phyloP scores from a whole-genome alignment of 2,888 invertebrate genomes.

The Drosophila prostipennis region DNA sequence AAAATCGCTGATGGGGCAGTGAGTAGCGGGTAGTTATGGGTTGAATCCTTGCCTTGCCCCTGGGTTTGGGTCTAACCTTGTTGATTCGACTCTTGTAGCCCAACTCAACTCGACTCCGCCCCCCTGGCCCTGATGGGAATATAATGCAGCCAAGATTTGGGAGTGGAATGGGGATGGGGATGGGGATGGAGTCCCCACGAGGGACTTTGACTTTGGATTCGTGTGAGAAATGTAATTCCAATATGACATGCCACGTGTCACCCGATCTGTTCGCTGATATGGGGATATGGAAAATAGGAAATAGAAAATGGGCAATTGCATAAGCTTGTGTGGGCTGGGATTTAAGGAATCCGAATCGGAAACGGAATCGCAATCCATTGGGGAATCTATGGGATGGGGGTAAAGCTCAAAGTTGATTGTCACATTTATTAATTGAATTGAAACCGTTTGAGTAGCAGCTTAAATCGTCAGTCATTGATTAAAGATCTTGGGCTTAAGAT shows the following conservation, averaged over 20 bases:
- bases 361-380: not conserved
- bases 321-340: constrained; percentile 15
- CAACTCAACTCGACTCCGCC: constrained; percentile 14
- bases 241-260: constrained; percentile 48
- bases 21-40: not conserved
- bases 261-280: constrained; percentile 32
- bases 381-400: no score
- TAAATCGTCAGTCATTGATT: no score
- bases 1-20: not conserved
- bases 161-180: not conserved
- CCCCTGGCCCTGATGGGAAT: constrained; percentile 40
- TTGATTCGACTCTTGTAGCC: constrained; percentile 19
- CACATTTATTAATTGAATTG: not conserved
- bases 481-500: no score
- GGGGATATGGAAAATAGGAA: constrained; percentile 24
- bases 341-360: not conserved
- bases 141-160: constrained; percentile 41
- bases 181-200: constrained; percentile 5
- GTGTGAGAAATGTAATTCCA: constrained; percentile 46
- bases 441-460: not conserved
- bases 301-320: constrained; percentile 32
- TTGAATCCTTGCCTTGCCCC: constrained; percentile 31
- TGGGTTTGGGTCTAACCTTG: constrained; percentile 34
- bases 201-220: constrained; percentile 41
- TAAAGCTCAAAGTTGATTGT: not conserved